phyloP scores from a whole-genome alignment of 37 sponge, comb jelly and placozoan genomes.

The Agelas oroides region DNA sequence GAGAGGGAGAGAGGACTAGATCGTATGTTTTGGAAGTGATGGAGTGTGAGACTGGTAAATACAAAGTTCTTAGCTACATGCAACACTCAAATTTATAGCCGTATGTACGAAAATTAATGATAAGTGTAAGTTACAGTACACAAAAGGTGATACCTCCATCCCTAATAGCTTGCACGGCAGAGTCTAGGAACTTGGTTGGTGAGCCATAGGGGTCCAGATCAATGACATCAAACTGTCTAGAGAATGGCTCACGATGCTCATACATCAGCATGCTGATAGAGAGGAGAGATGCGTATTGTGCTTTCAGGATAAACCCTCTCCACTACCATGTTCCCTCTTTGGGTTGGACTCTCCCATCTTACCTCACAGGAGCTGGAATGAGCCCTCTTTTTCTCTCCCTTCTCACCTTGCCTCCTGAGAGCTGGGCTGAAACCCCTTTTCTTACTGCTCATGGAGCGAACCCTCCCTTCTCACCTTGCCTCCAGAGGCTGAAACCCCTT shows the following conservation, averaged over 20 bases:
- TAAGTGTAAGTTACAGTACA: too few species aligned
- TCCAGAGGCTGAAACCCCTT: too few species aligned
- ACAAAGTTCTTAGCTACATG: background rate
- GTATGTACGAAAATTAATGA: background rate
- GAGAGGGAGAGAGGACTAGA: background rate
- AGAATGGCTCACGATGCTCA: slow-evolving; percentile 56
- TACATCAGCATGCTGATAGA: slow-evolving; percentile 88
- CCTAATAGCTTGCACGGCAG: slow-evolving; percentile 84
- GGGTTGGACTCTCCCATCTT: too few species aligned
- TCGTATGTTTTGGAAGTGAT: background rate
- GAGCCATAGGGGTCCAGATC: slow-evolving; percentile 99
- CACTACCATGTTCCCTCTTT: too few species aligned
- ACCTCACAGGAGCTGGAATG: too few species aligned
- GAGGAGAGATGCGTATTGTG: too few species aligned
- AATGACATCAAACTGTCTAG: slow-evolving; percentile 85
- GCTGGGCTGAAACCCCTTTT: too few species aligned
- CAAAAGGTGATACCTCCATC: slow-evolving; percentile 97
- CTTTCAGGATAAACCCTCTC: background rate
- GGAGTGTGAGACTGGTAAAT: background rate
- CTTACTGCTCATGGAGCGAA: too few species aligned
- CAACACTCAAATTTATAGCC: background rate
- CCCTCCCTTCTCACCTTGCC: too few species aligned
- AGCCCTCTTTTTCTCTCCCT: too few species aligned
- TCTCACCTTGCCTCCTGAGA: too few species aligned
- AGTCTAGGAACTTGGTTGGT: slow-evolving; percentile 87